These are phyloP conservation scores for Drosophila setifemur DNA, from an alignment of 1,140 invertebrate species.

Conservation along the genomic window DNA sequence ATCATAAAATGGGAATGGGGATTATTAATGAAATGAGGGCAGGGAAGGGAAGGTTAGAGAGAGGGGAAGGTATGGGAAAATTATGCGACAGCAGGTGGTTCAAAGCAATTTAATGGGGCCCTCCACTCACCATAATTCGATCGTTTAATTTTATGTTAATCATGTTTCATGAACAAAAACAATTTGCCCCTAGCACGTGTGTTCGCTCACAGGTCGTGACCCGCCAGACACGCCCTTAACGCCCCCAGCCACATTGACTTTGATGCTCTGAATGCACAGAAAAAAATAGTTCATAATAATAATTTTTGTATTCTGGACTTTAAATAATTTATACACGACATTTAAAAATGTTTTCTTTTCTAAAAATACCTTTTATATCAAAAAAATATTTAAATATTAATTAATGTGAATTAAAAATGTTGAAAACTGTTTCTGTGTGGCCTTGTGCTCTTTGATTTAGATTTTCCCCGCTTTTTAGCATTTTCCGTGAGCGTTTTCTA, in stretches of 20 bases:
- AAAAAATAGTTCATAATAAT: no score
- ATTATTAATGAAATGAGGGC: background rate
- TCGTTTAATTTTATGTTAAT: slow-evolving; percentile 45
- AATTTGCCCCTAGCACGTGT: background rate
- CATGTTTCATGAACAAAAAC: slow-evolving; percentile 23
- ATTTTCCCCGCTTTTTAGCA: slow-evolving; percentile 19
- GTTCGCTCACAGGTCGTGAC: slow-evolving; percentile 20
- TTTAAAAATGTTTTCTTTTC: no score
- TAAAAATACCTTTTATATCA: no score
- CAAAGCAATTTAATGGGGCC: background rate
- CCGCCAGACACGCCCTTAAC: slow-evolving; percentile 1
- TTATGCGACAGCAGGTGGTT: slow-evolving; percentile 30
- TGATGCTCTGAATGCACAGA: slow-evolving; percentile 4
- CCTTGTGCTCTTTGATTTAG: slow-evolving; percentile 2
- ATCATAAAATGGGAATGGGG: background rate
- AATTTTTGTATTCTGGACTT: no score
- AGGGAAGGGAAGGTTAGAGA: background rate
- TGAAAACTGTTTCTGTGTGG: background rate
- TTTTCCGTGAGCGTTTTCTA: slow-evolving; percentile 16
- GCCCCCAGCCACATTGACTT: background rate
- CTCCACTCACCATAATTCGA: slow-evolving; percentile 6
- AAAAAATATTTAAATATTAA: no score
- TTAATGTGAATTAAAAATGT: no score
- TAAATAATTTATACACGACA: no score
- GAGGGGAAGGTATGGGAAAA: background rate